A percentile compares a stretch with the other conserved stretches of the same genome.
phyloP scores from a whole-genome alignment of 2,888 invertebrate species.

The Limenitis camilla region DNA sequence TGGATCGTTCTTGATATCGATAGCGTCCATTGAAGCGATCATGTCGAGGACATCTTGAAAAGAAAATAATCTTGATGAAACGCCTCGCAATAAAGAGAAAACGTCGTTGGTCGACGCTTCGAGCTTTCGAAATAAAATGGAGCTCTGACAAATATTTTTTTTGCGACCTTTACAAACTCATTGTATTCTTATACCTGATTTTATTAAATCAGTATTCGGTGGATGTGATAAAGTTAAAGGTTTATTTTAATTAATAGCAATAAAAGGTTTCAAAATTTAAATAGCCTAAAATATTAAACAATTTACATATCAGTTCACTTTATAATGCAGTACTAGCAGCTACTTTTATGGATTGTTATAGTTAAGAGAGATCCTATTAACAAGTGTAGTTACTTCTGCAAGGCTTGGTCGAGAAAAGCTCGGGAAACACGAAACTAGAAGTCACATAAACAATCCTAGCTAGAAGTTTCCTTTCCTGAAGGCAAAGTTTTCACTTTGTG shows the following conservation, averaged over 20 bases:
- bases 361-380: slow-evolving; percentile 11
- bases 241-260: no score
- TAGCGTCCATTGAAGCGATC: slow-evolving; percentile 41
- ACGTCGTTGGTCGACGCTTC: slow-evolving; percentile 40
- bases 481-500: slow-evolving; percentile 19
- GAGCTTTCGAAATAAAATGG: slow-evolving; percentile 44
- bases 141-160: slow-evolving; percentile 30
- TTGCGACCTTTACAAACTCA: slow-evolving; percentile 29
- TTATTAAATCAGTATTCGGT: slow-evolving; percentile 22
- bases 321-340: background rate
- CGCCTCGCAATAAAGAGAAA: slow-evolving; percentile 53
- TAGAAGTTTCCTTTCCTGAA: slow-evolving; percentile 21
- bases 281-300: background rate
- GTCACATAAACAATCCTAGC: slow-evolving; percentile 22
- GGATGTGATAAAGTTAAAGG: background rate
- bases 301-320: background rate
- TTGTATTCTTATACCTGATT: slow-evolving; percentile 46
- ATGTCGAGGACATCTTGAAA: slow-evolving; percentile 47
- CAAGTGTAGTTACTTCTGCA: slow-evolving; percentile 10
- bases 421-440: slow-evolving; percentile 16
- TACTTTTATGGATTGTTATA: background rate
- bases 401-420: no score
- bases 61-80: slow-evolving; percentile 66
- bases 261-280: background rate
- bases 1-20: slow-evolving; percentile 12